These are phyloP conservation scores for Microcebus tavaratra DNA, from an alignment of 2,113 vertebrate genomes.

Conservation along the genomic window DNA sequence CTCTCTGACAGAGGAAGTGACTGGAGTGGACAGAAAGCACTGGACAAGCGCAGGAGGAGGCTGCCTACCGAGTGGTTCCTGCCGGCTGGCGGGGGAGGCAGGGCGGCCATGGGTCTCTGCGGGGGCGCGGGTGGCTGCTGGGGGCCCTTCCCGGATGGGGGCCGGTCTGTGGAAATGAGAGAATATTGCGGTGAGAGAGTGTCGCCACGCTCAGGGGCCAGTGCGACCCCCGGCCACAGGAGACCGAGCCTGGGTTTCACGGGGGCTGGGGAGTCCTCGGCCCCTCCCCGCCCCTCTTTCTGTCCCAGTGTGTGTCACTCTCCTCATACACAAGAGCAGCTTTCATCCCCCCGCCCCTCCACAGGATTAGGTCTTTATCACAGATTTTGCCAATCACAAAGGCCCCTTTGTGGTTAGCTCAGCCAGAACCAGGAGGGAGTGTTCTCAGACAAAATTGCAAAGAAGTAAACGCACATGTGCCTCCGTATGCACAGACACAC, in stretches of 20 bases:
- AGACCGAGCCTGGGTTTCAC: neutral
- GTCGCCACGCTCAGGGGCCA: neutral
- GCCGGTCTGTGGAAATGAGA: slow-evolving; percentile 80
- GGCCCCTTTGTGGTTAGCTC: neutral
- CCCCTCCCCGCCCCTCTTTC: neutral
- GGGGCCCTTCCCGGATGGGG: slow-evolving; percentile 65
- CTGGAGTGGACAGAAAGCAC: neutral
- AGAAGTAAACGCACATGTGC: neutral
- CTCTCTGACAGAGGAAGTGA: neutral
- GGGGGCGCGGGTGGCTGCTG: slow-evolving; percentile 89
- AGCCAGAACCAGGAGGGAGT: neutral
- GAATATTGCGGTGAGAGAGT: neutral
- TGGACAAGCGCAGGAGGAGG: neutral
- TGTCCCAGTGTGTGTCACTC: neutral
- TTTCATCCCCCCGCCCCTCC: neutral
- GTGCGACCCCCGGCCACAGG: accelerated
- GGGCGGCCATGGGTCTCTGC: slow-evolving; percentile 79
- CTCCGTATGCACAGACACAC: accelerated
- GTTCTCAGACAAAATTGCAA: neutral
- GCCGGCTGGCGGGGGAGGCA: slow-evolving; percentile 64
- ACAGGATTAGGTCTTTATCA: neutral
- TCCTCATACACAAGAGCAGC: too few species aligned
- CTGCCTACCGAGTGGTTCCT: slow-evolving; percentile 80
- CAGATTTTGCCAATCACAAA: neutral
- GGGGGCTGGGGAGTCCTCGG: neutral